A percentile compares a stretch with the other conserved stretches of the same genome.
phyloP scores from a whole-genome alignment of 2,888 invertebrate species.

The Pollenia griseotomentosa region DNA sequence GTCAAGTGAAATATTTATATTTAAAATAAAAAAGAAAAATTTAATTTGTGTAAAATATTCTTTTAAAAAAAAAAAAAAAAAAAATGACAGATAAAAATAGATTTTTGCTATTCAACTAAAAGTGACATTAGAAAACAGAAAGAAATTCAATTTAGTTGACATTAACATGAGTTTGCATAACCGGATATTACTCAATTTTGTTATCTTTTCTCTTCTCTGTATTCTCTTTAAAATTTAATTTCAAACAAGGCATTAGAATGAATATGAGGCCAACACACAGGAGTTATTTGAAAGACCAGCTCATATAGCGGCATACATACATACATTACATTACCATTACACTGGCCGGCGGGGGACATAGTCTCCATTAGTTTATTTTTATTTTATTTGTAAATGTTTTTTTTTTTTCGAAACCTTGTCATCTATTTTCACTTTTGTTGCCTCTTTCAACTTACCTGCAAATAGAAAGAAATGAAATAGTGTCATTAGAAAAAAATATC shows the following conservation, averaged over 20 bases:
- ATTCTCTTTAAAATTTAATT: constrained; percentile 15
- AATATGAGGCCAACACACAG: constrained; percentile 22
- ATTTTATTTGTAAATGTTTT: neutral
- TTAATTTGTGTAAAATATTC: constrained; percentile 45
- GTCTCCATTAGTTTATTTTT: constrained; percentile 40
- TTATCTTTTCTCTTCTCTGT: constrained; percentile 10
- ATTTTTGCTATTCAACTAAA: constrained; percentile 41
- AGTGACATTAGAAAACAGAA: constrained; percentile 29
- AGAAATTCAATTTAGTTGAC: constrained; percentile 53
- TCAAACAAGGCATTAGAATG: neutral
- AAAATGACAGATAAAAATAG: constrained; percentile 43
- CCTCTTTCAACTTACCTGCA: constrained; percentile 53
- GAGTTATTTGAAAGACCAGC: constrained; percentile 1
- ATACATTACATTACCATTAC: constrained; percentile 19
- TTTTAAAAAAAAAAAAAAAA: too few relatives aligned
- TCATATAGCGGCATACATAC: neutral
- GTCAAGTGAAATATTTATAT: constrained; percentile 55
- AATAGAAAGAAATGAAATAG: constrained; percentile 26
- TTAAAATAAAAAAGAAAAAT: constrained; percentile 2
- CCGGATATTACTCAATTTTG: constrained; percentile 60
- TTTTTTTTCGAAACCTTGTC: constrained; percentile 1
- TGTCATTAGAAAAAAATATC: constrained; percentile 36
- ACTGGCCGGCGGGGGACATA: constrained; percentile 4
- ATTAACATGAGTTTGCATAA: constrained; percentile 52
- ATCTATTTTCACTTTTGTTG: neutral